These are phyloP conservation scores for Chondrosia reniformis DNA, from an alignment of 37 sponge, comb jelly and placozoan genomes.

Conservation along the genomic window DNA sequence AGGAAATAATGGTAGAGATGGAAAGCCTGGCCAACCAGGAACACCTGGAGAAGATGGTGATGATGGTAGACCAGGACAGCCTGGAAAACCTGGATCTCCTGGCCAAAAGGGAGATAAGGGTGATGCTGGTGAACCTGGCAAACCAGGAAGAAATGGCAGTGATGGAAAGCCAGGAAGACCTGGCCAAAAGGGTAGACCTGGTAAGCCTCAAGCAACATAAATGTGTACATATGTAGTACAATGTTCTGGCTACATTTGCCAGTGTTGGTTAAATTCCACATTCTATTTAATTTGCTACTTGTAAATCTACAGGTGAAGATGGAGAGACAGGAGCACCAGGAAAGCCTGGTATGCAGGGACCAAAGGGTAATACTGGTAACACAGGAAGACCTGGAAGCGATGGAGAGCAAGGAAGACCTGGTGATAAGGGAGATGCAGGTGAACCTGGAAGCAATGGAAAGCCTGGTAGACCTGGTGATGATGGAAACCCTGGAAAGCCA, in stretches of 20 bases:
- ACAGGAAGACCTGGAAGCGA: too few species aligned
- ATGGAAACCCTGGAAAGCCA: background rate
- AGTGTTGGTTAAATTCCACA: too few species aligned
- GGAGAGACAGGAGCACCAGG: conserved; percentile 9
- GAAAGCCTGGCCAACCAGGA: background rate
- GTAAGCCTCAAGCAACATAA: too few species aligned
- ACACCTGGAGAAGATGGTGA: background rate
- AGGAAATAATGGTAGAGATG: background rate
- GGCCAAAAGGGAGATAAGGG: conserved; percentile 4
- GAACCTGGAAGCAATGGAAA: too few species aligned
- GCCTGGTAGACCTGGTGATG: background rate
- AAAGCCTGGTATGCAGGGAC: background rate
- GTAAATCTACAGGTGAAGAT: background rate
- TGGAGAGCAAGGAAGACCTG: too few species aligned
- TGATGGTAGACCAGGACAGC: background rate
- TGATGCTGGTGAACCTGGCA: too few species aligned
- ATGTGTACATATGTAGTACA: too few species aligned
- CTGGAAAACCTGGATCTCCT: background rate
- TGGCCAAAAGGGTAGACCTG: background rate
- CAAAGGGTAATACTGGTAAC: background rate
- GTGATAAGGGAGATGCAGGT: too few species aligned
- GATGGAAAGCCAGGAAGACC: background rate
- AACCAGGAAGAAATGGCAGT: background rate
- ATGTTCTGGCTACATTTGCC: too few species aligned
- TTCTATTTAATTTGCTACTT: too few species aligned